Evolutionary conservation across 37 sponge, comb jelly and placozoan species (phyloP).

Genomic region (Chondrilla cf. caribensis): DNA sequence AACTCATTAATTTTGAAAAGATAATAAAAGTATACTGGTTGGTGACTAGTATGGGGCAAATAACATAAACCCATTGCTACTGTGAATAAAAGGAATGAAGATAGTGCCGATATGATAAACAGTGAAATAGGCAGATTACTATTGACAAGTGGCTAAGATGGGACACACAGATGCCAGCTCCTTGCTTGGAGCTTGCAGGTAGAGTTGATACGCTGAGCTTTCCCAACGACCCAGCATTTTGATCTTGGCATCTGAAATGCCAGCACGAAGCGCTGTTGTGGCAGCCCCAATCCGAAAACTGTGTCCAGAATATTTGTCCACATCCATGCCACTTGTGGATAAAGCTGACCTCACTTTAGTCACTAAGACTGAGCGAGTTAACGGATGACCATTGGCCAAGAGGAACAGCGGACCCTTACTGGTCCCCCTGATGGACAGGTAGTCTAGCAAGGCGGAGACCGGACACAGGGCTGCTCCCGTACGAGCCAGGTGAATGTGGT

Average conservation of each 20-base stretch:
- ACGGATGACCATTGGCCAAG: neutral
- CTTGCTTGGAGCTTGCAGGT: neutral
- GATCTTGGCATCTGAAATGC: neutral
- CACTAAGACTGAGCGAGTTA: neutral
- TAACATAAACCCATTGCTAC: too few relatives aligned
- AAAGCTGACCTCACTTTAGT: neutral
- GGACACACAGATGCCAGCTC: too few relatives aligned
- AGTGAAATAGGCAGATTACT: neutral
- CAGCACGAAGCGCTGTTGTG: neutral
- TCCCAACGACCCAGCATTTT: constrained; percentile 5
- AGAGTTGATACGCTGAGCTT: neutral
- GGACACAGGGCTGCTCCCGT: neutral
- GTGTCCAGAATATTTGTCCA: neutral
- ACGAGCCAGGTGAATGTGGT: neutral
- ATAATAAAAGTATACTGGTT: too few relatives aligned
- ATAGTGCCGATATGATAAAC: neutral
- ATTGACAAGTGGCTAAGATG: too few relatives aligned
- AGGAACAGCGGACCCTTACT: neutral
- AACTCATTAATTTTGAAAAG: too few relatives aligned
- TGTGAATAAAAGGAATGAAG: too few relatives aligned
- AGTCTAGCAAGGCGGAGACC: neutral
- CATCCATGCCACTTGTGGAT: neutral
- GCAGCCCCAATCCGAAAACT: constrained; percentile 10
- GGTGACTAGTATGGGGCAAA: neutral
- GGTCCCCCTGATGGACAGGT: neutral